Percentiles rank a stretch among this genome's conserved stretches.
Conservation (phyloP, 2,797 vertebrate genomes). For the Neoniphon sammara region DNA sequence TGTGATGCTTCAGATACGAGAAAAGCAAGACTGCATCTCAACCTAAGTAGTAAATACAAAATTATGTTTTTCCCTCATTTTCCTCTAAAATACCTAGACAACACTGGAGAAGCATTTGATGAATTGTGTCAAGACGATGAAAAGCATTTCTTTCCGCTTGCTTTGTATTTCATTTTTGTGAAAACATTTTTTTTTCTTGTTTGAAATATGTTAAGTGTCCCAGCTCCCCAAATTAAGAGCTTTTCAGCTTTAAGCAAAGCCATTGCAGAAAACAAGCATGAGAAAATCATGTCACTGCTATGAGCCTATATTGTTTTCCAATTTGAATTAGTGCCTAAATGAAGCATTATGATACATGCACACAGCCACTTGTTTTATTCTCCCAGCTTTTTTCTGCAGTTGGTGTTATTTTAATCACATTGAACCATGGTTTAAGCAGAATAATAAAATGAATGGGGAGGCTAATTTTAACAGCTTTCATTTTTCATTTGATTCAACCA, state of each 20-base stretch:
- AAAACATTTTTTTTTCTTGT: constrained; percentile 54
- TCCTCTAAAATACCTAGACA: constrained; percentile 36
- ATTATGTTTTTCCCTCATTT: constrained; percentile 28
- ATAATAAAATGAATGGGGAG: constrained; percentile 63
- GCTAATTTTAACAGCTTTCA: constrained; percentile 66
- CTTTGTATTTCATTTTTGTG: constrained; percentile 47
- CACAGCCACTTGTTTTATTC: constrained; percentile 68
- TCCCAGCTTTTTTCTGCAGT: constrained; percentile 61
- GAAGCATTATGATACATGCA: constrained; percentile 74
- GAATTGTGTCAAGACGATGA: constrained; percentile 24
- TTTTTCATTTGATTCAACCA: constrained; percentile 60
- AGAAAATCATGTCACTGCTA: constrained; percentile 73
- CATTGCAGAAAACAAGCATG: constrained; percentile 69
- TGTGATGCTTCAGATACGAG: too few relatives aligned
- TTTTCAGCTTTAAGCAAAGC: constrained; percentile 66
- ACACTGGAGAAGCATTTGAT: constrained; percentile 33
- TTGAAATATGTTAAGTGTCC: constrained; percentile 50
- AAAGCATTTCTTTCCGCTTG: constrained; percentile 12
- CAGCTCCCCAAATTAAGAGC: constrained; percentile 68
- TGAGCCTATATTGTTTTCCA: constrained; percentile 77
- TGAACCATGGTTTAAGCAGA: constrained; percentile 66
- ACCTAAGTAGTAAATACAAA: too few relatives aligned
- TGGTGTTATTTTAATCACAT: constrained; percentile 75
- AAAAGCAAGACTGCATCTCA: too few relatives aligned
- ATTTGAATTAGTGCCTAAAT: constrained; percentile 81